Conservation (phyloP, 2,797 vertebrate genomes). For the Serranus cabrilla region DNA sequence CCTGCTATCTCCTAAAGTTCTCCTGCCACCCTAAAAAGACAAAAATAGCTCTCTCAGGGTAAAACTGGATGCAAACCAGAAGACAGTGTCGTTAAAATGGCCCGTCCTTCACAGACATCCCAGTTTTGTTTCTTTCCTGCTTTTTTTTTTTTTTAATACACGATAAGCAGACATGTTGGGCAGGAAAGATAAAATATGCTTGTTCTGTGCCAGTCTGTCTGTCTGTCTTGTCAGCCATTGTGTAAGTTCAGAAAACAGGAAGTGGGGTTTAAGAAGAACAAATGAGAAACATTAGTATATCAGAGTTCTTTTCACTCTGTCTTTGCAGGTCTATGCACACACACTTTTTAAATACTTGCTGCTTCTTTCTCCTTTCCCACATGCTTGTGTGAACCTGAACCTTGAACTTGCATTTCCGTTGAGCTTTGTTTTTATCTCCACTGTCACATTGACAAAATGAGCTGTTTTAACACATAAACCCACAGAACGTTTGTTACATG, state of each 20-base stretch:
- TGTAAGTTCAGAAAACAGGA: conserved; percentile 63
- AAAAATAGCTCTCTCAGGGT: too few relatives aligned
- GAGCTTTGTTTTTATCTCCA: conserved; percentile 34
- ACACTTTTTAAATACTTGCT: conserved; percentile 11
- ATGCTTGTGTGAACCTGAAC: conserved; percentile 19
- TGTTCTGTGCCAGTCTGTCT: neutral
- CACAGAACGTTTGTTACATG: neutral
- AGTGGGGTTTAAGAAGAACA: conserved; percentile 39
- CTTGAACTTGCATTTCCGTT: neutral
- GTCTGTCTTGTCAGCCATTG: conserved; percentile 25
- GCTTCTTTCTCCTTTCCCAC: neutral
- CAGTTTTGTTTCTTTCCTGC: neutral
- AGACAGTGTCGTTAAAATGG: too few relatives aligned
- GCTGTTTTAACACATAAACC: conserved; percentile 8
- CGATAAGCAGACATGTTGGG: conserved; percentile 20
- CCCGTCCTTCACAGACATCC: too few relatives aligned
- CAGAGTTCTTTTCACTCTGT: neutral
- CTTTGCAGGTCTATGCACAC: neutral
- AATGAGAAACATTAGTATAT: conserved; percentile 30
- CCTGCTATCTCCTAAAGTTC: too few relatives aligned
- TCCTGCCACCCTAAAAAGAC: too few relatives aligned
- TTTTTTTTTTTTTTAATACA: neutral
- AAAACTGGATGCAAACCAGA: too few relatives aligned
- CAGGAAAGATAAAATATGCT: conserved; percentile 4
- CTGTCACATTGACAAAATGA: conserved; percentile 1